Evolutionary conservation across 2,888 invertebrate genomes (phyloP).

Genomic region (Copidosoma aretas): DNA sequence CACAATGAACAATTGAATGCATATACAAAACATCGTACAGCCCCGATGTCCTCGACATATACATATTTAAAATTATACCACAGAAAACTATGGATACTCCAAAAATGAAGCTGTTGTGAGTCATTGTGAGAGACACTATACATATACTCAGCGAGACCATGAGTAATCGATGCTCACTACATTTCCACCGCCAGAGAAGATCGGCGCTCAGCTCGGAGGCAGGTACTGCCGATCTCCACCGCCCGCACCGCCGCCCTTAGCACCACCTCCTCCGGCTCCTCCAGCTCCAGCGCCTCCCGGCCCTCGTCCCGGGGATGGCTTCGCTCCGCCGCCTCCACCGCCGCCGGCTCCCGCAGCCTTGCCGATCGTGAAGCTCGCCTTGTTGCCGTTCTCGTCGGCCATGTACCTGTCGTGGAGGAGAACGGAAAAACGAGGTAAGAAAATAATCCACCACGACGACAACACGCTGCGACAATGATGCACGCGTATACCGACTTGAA

Average conservation of each 20-base stretch:
- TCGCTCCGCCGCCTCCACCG: slow-evolving; percentile 34
- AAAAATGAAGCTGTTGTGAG: too few relatives aligned
- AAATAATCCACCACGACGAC: too few relatives aligned
- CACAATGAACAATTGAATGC: too few relatives aligned
- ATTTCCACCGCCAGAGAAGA: too few relatives aligned
- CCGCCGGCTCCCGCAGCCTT: slow-evolving; percentile 42
- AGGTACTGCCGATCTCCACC: slow-evolving; percentile 49
- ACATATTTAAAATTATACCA: too few relatives aligned
- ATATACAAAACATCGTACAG: too few relatives aligned
- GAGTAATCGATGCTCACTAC: too few relatives aligned
- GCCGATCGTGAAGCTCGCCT: slow-evolving; percentile 58
- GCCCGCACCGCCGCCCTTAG: slow-evolving; percentile 12
- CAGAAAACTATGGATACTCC: too few relatives aligned
- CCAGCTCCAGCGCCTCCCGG: slow-evolving; percentile 32
- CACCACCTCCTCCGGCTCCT: slow-evolving; percentile 32
- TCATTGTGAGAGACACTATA: too few relatives aligned
- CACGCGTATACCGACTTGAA: slow-evolving; percentile 52
- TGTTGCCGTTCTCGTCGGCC: slow-evolving; percentile 59
- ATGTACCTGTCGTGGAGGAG: slow-evolving; percentile 52
- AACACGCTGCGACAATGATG: too few relatives aligned
- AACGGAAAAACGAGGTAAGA: background rate
- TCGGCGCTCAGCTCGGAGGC: slow-evolving; percentile 46
- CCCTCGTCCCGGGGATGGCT: slow-evolving; percentile 35
- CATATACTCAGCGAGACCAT: too few relatives aligned
- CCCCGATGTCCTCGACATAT: too few relatives aligned